A percentile compares a stretch with the other conserved stretches of the same genome.
Conservation (phyloP, 2,113 vertebrate species). For the Marmota monax region DNA sequence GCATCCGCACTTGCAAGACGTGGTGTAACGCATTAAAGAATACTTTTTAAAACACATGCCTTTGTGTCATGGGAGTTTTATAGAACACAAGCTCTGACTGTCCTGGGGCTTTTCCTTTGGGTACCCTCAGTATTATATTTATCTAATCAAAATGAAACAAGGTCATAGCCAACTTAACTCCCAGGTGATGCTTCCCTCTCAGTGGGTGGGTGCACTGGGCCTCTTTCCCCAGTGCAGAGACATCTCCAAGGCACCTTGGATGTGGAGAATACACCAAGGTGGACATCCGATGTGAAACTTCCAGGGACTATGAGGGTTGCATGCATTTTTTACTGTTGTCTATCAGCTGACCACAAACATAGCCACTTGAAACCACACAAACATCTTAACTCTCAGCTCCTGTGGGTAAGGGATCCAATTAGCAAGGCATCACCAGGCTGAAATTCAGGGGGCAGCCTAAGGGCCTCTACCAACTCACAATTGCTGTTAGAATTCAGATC, state of each 20-base stretch:
- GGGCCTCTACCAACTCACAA: too few species aligned
- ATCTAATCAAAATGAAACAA: conserved; percentile 23
- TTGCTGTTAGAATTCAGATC: not conserved
- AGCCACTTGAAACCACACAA: not conserved
- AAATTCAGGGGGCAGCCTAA: not conserved
- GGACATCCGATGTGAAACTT: not conserved
- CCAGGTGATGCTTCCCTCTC: not conserved
- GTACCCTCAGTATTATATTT: not conserved
- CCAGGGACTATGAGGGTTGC: not conserved
- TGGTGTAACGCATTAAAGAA: not conserved
- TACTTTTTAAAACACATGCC: not conserved
- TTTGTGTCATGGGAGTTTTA: not conserved
- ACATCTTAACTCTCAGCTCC: accelerated
- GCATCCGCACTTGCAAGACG: not conserved
- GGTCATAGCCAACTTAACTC: not conserved
- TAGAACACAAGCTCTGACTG: not conserved
- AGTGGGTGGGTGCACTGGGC: accelerated
- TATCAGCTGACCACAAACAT: not conserved
- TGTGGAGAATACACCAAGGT: accelerated
- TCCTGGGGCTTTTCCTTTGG: not conserved
- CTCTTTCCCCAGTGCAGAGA: not conserved
- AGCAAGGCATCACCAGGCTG: not conserved
- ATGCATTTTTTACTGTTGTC: not conserved
- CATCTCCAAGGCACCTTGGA: accelerated
- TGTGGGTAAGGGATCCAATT: too few species aligned